Conservation (phyloP, 2,888 invertebrate genomes). For the Quadroppia sp. region DNA sequence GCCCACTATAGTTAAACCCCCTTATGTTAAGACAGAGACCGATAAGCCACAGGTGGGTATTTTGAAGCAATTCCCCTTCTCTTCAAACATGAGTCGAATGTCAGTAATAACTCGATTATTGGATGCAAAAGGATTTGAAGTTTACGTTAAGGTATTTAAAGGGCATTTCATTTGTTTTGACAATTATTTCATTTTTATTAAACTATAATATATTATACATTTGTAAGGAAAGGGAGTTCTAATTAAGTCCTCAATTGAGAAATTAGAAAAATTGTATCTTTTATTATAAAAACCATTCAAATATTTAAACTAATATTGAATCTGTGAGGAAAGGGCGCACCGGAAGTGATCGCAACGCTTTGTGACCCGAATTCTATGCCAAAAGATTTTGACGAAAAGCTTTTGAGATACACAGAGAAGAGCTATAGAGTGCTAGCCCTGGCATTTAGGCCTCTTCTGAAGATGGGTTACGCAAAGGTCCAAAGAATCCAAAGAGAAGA, state of each 20-base stretch:
- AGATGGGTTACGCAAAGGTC: slow-evolving; percentile 54
- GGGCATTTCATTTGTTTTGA: not conserved
- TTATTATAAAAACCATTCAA: not conserved
- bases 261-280: not conserved
- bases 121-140: slow-evolving; percentile 53
- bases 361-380: slow-evolving; percentile 60
- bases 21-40: not conserved
- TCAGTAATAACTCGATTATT: slow-evolving; percentile 56
- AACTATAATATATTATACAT: no score
- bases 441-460: slow-evolving; percentile 68
- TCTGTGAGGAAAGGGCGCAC: slow-evolving; percentile 52
- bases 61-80: slow-evolving; percentile 57
- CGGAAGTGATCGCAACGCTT: slow-evolving; percentile 56
- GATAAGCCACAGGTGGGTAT: slow-evolving; percentile 53
- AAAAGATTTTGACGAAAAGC: slow-evolving; percentile 67
- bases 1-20: slow-evolving; percentile 54
- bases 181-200: no score
- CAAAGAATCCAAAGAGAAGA: slow-evolving; percentile 50
- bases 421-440: slow-evolving; percentile 81
- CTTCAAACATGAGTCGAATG: slow-evolving; percentile 56
- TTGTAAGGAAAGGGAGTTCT: no score
- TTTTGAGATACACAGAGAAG: slow-evolving; percentile 73
- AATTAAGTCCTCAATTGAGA: no score
- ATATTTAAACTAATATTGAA: not conserved
- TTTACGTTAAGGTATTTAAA: slow-evolving; percentile 54